Evolutionary conservation across 2,797 vertebrate species (phyloP), one percentile per base, ranked within the genome.

Genomic region (Vultur gryphus): DNA sequence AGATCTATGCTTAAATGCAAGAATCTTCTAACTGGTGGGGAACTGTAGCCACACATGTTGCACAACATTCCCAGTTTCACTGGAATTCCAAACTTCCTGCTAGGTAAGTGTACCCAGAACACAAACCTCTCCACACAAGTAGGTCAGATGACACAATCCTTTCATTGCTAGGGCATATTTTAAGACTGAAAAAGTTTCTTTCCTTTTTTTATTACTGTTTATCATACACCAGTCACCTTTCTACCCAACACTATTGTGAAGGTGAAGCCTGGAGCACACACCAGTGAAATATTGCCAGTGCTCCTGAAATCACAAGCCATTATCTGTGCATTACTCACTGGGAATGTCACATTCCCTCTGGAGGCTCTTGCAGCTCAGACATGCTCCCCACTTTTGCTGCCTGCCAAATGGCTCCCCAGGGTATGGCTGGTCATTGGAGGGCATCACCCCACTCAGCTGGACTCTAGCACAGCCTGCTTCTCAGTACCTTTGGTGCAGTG

Each of bases 1-100:
- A 97, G 73, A 61, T 78, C 64, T 75, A 62, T 31, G 67, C 72
- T 97, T 84, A 92, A 95, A 94, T 66, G 93, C 81, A 87, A 91
- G 41, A 90, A 55, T 87, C 55, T 72, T 88, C 61, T 64, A 82
- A 92, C 64, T 93, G 78, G 49, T 58, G 69, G 21, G 43, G 92
- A 91, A 73, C 37, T 92, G 62, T 35, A 83, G 35, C 80, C 70
- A 59, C 2, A 18, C 20, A 61, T 73, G 67, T 93, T 96, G 86
- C 82, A 67, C 85, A 90, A 95, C 61, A 25, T 55, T 93, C 84
- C 49, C 49, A 18, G 6, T 66, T 87, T 83, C 76, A 77, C 67
- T 87, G 83, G 87, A 95, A 87, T 82, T 83, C 89, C 90, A 84
- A 81, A 80, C 70, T 84, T 94, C 87, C 93, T 87, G 88, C 76